phyloP scores from a whole-genome alignment of 2,113 vertebrate species.

The Seriola rivoliana region DNA sequence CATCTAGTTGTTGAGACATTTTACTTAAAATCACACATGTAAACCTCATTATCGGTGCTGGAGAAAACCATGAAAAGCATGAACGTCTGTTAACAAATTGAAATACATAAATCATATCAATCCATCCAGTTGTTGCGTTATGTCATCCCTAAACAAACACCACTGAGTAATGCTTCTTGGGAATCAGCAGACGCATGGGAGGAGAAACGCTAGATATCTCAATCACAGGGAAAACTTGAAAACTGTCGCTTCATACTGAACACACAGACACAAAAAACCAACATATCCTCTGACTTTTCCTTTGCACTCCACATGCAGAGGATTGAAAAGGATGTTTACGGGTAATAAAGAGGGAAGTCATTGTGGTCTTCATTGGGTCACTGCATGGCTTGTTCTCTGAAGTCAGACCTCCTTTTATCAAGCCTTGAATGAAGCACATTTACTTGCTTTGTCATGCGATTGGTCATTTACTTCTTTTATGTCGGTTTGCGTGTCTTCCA shows the following conservation, averaged over 20 bases:
- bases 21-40: too few species aligned
- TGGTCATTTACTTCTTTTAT: slow-evolving; percentile 39
- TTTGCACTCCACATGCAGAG: slow-evolving; percentile 20
- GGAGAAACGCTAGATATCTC: too few species aligned
- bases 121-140: background rate
- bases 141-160: too few species aligned
- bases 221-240: too few species aligned
- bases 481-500: slow-evolving; percentile 13
- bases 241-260: background rate
- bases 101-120: too few species aligned
- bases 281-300: background rate
- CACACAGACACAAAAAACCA: background rate
- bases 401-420: slow-evolving; percentile 39
- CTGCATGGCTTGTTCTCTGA: slow-evolving; percentile 31
- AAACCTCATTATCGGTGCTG: too few species aligned
- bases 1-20: too few species aligned
- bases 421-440: slow-evolving; percentile 58
- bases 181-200: background rate
- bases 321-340: slow-evolving; percentile 47
- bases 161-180: background rate
- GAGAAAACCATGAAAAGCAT: background rate
- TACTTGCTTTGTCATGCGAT: slow-evolving; percentile 40
- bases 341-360: slow-evolving; percentile 55
- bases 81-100: background rate
- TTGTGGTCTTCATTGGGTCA: slow-evolving; percentile 31